Evolutionary conservation across 2,888 invertebrate genomes (phyloP).

Genomic region (Ochropleura leucogaster): DNA sequence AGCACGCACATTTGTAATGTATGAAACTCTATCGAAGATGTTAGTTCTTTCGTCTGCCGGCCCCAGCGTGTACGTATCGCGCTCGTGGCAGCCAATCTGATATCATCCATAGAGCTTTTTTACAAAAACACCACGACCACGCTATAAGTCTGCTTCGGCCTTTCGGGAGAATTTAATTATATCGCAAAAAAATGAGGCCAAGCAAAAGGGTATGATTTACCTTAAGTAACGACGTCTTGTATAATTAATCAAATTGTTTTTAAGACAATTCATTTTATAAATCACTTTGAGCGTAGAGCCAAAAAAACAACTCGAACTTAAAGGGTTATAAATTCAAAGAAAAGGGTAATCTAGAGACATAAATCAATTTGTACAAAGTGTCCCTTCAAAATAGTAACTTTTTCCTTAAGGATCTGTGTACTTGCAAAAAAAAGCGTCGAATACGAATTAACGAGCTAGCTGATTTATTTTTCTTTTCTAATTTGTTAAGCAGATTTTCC

Average conservation of each 20-base stretch:
- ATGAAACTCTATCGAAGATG: background rate
- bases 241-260: constrained; percentile 40
- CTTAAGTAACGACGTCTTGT: constrained; percentile 7
- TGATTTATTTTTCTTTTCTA: constrained; percentile 48
- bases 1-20: background rate
- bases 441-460: constrained; percentile 45
- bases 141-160: background rate
- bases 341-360: constrained; percentile 57
- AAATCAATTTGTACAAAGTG: constrained; percentile 67
- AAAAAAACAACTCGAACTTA: constrained; percentile 13
- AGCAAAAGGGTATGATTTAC: background rate
- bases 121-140: background rate
- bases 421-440: constrained; percentile 34
- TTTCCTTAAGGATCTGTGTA: constrained; percentile 19
- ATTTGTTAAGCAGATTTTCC: constrained; percentile 52
- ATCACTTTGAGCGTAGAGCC: constrained; percentile 19
- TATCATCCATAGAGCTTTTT: background rate
- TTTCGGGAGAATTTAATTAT: background rate
- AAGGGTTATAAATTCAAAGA: constrained; percentile 22
- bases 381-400: constrained; percentile 58
- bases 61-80: background rate
- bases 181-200: background rate
- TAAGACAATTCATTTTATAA: constrained; percentile 26
- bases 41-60: background rate
- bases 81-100: background rate